These are phyloP conservation scores for Papilio machaon DNA, from an alignment of 1,140 invertebrate genomes.

Conservation along the genomic window DNA sequence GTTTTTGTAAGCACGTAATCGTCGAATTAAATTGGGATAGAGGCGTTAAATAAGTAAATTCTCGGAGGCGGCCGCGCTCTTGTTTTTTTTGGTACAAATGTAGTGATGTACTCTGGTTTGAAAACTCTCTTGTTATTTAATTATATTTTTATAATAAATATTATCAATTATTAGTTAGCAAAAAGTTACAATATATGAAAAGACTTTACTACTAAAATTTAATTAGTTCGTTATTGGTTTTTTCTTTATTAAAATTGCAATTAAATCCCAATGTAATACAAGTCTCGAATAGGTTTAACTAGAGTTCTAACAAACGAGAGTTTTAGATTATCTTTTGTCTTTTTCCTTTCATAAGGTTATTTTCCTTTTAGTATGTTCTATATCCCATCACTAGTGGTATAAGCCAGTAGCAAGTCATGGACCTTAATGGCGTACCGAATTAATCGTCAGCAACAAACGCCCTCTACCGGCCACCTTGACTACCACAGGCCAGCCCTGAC, in stretches of 20 bases:
- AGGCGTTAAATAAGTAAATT: slow-evolving; percentile 63
- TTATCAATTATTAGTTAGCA: not conserved
- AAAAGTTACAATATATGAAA: not conserved
- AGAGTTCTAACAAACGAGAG: too few species aligned
- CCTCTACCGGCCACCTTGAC: slow-evolving; percentile 23
- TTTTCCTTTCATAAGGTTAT: not conserved
- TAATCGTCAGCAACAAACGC: slow-evolving; percentile 41
- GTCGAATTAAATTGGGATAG: slow-evolving; percentile 59
- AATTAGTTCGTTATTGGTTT: too few species aligned
- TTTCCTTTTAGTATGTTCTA: not conserved
- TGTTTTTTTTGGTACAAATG: slow-evolving; percentile 47
- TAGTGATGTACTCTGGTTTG: slow-evolving; percentile 44
- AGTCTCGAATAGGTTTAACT: too few species aligned
- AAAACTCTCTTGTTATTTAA: not conserved
- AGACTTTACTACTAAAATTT: not conserved
- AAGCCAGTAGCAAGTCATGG: slow-evolving; percentile 56
- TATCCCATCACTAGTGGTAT: slow-evolving; percentile 41
- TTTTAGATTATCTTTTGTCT: too few species aligned
- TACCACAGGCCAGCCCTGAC: slow-evolving; percentile 4
- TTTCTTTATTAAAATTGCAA: too few species aligned
- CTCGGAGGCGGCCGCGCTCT: slow-evolving; percentile 45
- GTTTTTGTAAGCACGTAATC: slow-evolving; percentile 51
- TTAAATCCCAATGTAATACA: too few species aligned
- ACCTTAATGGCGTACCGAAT: slow-evolving; percentile 53
- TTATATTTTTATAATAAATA: too few species aligned